phyloP scores from a whole-genome alignment of 1,140 invertebrate genomes.

The Zaprionus camerounensis region DNA sequence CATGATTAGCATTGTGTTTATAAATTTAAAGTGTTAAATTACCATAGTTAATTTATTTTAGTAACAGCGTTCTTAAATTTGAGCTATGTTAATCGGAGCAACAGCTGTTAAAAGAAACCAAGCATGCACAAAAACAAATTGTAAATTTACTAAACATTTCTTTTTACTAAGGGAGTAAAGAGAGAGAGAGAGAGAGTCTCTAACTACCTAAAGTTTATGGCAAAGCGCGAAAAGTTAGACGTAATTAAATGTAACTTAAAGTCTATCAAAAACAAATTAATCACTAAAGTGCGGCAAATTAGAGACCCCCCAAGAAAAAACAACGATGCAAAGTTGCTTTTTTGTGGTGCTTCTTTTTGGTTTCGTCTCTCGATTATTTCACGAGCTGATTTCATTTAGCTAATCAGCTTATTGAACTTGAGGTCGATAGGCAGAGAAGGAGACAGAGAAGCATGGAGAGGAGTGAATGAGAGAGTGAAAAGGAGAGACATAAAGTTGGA shows the following conservation, averaged over 20 bases:
- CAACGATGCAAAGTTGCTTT: constrained; percentile 24
- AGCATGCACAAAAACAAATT: constrained; percentile 3
- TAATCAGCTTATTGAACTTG: constrained; percentile 79
- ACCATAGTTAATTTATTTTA: too few species aligned
- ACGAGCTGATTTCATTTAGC: constrained; percentile 73
- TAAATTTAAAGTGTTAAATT: too few species aligned
- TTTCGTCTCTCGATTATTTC: constrained; percentile 32
- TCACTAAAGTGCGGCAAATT: constrained; percentile 66
- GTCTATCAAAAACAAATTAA: constrained; percentile 75
- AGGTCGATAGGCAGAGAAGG: constrained; percentile 36
- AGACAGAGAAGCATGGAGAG: background rate
- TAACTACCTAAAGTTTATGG: background rate
- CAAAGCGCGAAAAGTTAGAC: constrained; percentile 10
- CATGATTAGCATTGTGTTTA: too few species aligned
- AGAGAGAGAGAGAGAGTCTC: background rate
- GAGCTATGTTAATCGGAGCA: too few species aligned
- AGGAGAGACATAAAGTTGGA: constrained; percentile 38
- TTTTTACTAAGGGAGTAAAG: background rate
- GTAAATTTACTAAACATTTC: constrained; percentile 10
- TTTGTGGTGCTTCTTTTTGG: constrained; percentile 31
- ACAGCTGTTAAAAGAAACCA: too few species aligned
- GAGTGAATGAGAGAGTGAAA: constrained; percentile 14
- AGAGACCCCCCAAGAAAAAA: background rate
- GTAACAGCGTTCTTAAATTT: too few species aligned
- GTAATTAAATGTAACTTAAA: constrained; percentile 76